These are phyloP conservation scores for Crotalus tigris DNA, from an alignment of 2,113 vertebrate species.

Conservation along the genomic window DNA sequence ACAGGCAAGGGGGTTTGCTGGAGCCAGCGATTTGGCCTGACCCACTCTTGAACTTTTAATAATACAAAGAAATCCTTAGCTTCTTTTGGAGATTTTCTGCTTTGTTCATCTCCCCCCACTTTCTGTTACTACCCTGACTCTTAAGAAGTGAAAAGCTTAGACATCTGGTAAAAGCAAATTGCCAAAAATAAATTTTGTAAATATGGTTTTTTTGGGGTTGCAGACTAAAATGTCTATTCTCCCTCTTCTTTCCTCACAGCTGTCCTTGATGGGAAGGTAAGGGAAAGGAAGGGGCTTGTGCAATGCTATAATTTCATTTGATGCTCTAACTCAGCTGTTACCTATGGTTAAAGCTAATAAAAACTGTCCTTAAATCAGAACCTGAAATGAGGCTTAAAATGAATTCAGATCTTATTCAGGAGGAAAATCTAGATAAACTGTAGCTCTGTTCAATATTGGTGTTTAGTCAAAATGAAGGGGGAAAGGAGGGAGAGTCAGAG, in stretches of 20 bases:
- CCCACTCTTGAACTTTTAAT: not conserved
- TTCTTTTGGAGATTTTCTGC: not conserved
- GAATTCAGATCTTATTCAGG: not conserved
- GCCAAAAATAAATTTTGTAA: not conserved
- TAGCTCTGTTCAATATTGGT: not conserved
- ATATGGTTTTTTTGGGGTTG: not conserved
- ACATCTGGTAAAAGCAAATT: not conserved
- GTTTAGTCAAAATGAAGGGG: not conserved
- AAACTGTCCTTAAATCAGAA: not conserved
- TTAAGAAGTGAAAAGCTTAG: not conserved
- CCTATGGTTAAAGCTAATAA: not conserved
- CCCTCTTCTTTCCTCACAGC: not conserved
- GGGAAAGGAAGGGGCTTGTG: not conserved
- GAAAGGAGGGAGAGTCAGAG: not conserved
- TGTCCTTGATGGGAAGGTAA: not conserved
- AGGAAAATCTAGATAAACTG: not conserved
- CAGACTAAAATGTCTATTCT: not conserved
- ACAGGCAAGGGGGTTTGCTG: not conserved
- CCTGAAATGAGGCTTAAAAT: not conserved
- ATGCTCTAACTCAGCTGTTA: not conserved
- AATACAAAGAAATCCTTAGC: not conserved
- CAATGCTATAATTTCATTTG: not conserved
- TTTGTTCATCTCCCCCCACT: not conserved
- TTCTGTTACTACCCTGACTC: not conserved
- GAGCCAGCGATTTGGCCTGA: not conserved